phyloP scores from a whole-genome alignment of 2,888 invertebrate species.

The Amblyteles armatorius region DNA sequence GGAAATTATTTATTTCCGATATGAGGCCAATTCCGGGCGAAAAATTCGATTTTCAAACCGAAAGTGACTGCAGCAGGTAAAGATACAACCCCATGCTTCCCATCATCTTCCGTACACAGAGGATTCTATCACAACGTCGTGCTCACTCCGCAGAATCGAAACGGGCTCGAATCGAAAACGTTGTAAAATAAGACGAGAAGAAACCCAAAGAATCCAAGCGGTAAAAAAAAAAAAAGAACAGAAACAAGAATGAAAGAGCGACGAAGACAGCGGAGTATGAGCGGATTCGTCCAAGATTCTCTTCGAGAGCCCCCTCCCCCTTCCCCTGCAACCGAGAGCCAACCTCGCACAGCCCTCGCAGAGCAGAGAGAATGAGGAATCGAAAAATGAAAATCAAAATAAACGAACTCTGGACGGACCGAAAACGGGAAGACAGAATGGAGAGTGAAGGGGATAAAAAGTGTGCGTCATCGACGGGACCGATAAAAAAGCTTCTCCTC shows the following conservation, averaged over 20 bases:
- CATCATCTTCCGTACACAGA: background rate
- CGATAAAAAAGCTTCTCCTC: conserved; percentile 49
- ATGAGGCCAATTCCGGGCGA: too few relatives aligned
- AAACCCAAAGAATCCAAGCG: conserved; percentile 64
- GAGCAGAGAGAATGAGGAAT: conserved; percentile 45
- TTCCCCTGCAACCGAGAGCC: conserved; percentile 51
- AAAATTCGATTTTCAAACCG: too few relatives aligned
- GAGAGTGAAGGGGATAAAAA: conserved; percentile 2
- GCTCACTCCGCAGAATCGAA: conserved; percentile 11
- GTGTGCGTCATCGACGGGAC: conserved; percentile 53
- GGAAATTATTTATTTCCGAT: too few relatives aligned
- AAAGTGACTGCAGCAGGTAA: too few relatives aligned
- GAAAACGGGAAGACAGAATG: conserved; percentile 47
- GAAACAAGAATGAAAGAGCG: conserved; percentile 57
- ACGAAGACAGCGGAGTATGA: conserved; percentile 56
- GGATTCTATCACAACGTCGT: background rate
- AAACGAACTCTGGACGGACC: conserved; percentile 46
- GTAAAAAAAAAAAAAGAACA: conserved; percentile 61
- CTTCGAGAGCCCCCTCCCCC: conserved; percentile 26
- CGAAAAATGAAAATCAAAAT: conserved; percentile 35
- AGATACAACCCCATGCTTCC: too few relatives aligned
- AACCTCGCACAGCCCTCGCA: conserved; percentile 35
- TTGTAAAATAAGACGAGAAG: conserved; percentile 60
- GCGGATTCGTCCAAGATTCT: conserved; percentile 56
- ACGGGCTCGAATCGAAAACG: conserved; percentile 52